Conservation (phyloP, 2,888 invertebrate species). For the Cepaea hortensis region DNA sequence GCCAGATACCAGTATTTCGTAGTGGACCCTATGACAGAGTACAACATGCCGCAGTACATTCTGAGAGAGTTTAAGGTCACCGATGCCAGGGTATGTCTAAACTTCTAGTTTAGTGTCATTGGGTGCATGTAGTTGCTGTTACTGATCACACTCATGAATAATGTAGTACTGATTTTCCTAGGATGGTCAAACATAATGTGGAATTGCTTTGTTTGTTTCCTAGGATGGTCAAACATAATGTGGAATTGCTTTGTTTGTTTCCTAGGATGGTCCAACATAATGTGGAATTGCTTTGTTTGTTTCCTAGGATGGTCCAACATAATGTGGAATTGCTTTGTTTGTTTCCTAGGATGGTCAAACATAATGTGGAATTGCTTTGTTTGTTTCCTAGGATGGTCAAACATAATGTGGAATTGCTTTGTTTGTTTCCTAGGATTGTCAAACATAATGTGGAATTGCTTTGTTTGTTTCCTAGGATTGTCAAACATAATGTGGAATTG, state of each 20-base stretch:
- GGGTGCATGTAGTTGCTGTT: no score
- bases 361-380: not conserved
- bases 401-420: no score
- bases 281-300: not conserved
- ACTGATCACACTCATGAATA: no score
- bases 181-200: not conserved
- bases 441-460: not conserved
- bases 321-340: no score
- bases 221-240: slow-evolving; percentile 82
- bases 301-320: slow-evolving; percentile 84
- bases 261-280: not conserved
- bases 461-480: not conserved
- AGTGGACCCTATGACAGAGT: slow-evolving; percentile 99
- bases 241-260: not conserved
- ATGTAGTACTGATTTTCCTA: not conserved
- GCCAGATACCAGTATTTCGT: slow-evolving; percentile 98
- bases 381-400: slow-evolving; percentile 86
- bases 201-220: not conserved
- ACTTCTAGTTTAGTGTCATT: not conserved
- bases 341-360: not conserved
- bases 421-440: not conserved
- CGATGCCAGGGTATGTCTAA: slow-evolving; percentile 85
- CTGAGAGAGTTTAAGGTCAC: slow-evolving; percentile 98
- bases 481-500: not conserved
- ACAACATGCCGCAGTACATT: slow-evolving; percentile 99